Evolutionary conservation across 2,888 invertebrate genomes (phyloP), one percentile per base, ranked within the genome.

Genomic region (Ephialtes manifestator): DNA sequence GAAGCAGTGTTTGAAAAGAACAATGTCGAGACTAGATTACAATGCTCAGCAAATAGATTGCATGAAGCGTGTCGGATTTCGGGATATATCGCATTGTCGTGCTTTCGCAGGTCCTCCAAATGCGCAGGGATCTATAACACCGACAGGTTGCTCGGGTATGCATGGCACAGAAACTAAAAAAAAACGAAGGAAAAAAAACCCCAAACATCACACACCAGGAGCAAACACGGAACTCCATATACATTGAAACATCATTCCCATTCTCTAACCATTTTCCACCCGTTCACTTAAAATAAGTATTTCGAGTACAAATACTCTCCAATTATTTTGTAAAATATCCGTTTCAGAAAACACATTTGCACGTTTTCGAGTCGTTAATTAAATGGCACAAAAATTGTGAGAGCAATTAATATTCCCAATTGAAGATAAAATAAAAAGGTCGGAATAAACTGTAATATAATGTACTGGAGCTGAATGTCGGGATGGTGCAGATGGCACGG

Each of bases 21-120:
- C 92, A 92, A 92, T 93, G 90, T 80, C 63, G 89, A 89, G 86
- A 86, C 88, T 86, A 91, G 92, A 91, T 92, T 92, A 92, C 92
- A 92, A 92, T 92, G 89, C 89, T 88, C 87, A 88, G 89, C 90
- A 91, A 92, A 93, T 89, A 91, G 91, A 92, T 92, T 91, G 91
- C 91, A 89, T 74, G 89, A 87, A 89, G 86, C 89, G 88, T 91
- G 91, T 92, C 90, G 90, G 90, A 89, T 87, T 88, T 88, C 86
- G 83, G 74, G 83, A 85, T 77, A 72, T 78, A 87, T 88, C 83
- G 86, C 84, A 89, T 90, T 88, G 90, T 89, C 83, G 86, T 74
- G 77, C 46, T 65, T 35, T 78, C 77, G 31, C 60, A 51, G 35
- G 75, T 80, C 31, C 77, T 65, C 77, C 60, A 80, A 71, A 74